Percentiles rank a stretch among this genome's conserved stretches.
phyloP scores from a whole-genome alignment of 1,140 invertebrate species.

The Magallana gigas region DNA sequence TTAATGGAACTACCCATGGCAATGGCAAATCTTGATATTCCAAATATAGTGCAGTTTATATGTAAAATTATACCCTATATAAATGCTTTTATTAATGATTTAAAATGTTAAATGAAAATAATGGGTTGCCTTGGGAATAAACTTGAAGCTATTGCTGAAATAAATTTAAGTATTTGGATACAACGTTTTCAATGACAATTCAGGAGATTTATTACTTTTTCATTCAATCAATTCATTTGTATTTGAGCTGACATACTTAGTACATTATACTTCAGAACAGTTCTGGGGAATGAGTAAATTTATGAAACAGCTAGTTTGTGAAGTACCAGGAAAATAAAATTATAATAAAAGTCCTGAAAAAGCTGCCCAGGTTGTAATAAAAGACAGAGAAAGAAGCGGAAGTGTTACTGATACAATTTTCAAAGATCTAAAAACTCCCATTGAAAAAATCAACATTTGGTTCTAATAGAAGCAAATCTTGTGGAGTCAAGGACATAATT shows the following conservation, averaged over 20 bases:
- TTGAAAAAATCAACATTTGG: constrained; percentile 17
- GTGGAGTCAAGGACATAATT: not conserved
- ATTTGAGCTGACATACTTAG: too few species aligned
- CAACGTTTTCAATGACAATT: not conserved
- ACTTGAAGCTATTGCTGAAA: not conserved
- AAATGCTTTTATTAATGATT: not conserved
- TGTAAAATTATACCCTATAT: not conserved
- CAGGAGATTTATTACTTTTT: not conserved
- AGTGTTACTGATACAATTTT: constrained; percentile 2
- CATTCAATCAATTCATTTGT: too few species aligned
- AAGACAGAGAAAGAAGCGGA: not conserved
- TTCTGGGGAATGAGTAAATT: not conserved
- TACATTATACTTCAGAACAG: too few species aligned
- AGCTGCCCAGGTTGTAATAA: not conserved
- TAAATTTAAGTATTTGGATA: not conserved
- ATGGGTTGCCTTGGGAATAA: not conserved
- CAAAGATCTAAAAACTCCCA: not conserved
- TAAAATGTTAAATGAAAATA: not conserved
- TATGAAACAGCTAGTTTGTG: not conserved
- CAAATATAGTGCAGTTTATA: not conserved
- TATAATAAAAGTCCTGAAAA: not conserved
- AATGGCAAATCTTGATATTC: not conserved
- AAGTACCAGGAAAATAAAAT: not conserved
- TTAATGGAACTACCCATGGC: not conserved
- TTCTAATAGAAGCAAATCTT: not conserved